These are phyloP conservation scores for Micrasema longulum DNA, from an alignment of 1,140 invertebrate species.

Conservation along the genomic window DNA sequence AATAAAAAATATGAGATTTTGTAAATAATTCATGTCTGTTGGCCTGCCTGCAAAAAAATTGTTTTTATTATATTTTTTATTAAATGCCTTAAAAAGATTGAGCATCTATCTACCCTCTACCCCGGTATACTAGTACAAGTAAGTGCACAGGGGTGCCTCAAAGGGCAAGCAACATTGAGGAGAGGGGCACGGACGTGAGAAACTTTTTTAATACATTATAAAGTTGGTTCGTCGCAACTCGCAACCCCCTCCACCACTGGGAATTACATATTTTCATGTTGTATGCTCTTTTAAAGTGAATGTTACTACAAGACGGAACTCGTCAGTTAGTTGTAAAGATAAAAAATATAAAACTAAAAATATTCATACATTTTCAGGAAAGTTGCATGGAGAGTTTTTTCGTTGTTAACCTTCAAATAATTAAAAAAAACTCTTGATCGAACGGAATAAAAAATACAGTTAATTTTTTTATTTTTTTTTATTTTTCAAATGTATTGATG, in stretches of 20 bases:
- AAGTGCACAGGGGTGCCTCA: conserved; percentile 10
- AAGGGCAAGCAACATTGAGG: conserved; percentile 3
- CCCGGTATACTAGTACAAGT: too few relatives aligned
- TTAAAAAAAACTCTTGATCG: background rate
- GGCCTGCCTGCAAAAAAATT: too few relatives aligned
- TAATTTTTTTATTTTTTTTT: too few relatives aligned
- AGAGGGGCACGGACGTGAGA: conserved; percentile 3
- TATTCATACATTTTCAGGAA: background rate
- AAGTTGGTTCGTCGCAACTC: conserved; percentile 30
- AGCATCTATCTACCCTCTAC: too few relatives aligned
- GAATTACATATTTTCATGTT: conserved; percentile 35
- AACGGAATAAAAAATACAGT: background rate
- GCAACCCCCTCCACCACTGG: conserved; percentile 16
- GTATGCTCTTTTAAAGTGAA: background rate
- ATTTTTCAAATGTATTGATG: too few relatives aligned
- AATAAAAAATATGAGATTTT: too few relatives aligned
- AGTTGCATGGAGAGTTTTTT: background rate
- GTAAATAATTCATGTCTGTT: too few relatives aligned
- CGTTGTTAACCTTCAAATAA: background rate
- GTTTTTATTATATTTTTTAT: too few relatives aligned
- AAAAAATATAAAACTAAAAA: too few relatives aligned
- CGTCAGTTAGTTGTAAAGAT: too few relatives aligned
- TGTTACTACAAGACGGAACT: background rate
- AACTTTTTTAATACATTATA: conserved; percentile 45
- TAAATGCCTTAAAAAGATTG: too few relatives aligned